phyloP scores from a whole-genome alignment of 2,797 vertebrate genomes.

The Bothrops alternatus region DNA sequence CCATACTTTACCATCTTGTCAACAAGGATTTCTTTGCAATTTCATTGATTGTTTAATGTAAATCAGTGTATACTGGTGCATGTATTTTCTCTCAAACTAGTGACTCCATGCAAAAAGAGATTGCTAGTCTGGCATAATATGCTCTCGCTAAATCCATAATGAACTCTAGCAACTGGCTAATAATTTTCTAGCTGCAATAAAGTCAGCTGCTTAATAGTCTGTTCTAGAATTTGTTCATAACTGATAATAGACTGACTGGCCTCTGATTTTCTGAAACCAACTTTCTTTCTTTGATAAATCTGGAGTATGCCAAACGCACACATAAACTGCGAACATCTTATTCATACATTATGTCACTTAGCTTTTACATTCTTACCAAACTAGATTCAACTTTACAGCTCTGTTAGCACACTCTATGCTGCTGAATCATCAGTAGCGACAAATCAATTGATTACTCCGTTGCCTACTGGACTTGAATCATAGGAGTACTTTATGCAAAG shows the following conservation, averaged over 20 bases:
- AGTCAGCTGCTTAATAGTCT: background rate
- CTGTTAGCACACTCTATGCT: rapidly evolving
- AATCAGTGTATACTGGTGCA: background rate
- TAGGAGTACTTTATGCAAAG: background rate
- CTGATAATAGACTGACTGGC: background rate
- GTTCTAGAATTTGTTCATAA: background rate
- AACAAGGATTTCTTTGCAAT: background rate
- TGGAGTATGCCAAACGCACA: background rate
- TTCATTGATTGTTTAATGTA: background rate
- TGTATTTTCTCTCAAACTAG: background rate
- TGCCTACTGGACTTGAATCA: background rate
- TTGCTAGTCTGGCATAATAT: background rate
- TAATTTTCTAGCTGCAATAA: background rate
- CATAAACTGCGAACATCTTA: background rate
- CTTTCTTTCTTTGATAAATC: background rate
- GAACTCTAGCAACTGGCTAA: background rate
- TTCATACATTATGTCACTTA: background rate
- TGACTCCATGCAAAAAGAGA: background rate
- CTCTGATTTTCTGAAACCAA: background rate
- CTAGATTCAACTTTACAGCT: background rate
- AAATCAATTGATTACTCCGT: background rate
- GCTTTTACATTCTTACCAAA: background rate
- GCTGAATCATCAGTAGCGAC: background rate
- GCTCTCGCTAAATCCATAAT: background rate
- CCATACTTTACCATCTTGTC: background rate